Conservation (phyloP, 2,797 vertebrate species). For the Eptatretus atami region DNA sequence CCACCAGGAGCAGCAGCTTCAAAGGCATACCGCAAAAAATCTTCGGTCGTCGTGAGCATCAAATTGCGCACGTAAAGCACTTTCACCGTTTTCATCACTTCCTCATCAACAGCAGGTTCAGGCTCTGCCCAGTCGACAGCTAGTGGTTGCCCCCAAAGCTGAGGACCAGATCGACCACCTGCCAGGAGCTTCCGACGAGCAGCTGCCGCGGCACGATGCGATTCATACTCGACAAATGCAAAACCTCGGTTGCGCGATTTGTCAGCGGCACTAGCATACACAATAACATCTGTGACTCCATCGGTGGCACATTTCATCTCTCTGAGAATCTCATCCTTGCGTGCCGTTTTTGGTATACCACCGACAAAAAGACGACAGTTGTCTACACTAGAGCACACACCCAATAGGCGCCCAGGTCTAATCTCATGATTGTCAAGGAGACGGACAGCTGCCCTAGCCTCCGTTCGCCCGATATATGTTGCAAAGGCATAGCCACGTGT, state of each 20-base stretch:
- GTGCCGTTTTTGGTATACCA: slow-evolving; percentile 65
- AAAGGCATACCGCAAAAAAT: slow-evolving; percentile 44
- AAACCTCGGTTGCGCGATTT: slow-evolving; percentile 58
- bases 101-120: slow-evolving; percentile 53
- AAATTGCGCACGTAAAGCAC: slow-evolving; percentile 53
- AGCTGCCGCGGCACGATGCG: slow-evolving; percentile 74
- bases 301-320: slow-evolving; percentile 72
- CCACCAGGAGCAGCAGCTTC: slow-evolving; percentile 38
- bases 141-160: slow-evolving; percentile 52
- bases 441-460: slow-evolving; percentile 44
- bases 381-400: slow-evolving; percentile 62
- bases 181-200: slow-evolving; percentile 53
- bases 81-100: slow-evolving; percentile 56
- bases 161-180: slow-evolving; percentile 30
- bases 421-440: slow-evolving; percentile 58
- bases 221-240: slow-evolving; percentile 67
- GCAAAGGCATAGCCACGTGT: slow-evolving; percentile 92
- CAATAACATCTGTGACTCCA: slow-evolving; percentile 59
- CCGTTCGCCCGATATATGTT: slow-evolving; percentile 56
- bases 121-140: slow-evolving; percentile 82
- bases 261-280: slow-evolving; percentile 40
- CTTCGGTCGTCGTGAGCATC: slow-evolving; percentile 49
- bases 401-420: slow-evolving; percentile 50
- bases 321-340: slow-evolving; percentile 54
- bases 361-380: slow-evolving; percentile 81